Conservation (phyloP, 1,140 invertebrate genomes). For the Charaxes varanes region DNA sequence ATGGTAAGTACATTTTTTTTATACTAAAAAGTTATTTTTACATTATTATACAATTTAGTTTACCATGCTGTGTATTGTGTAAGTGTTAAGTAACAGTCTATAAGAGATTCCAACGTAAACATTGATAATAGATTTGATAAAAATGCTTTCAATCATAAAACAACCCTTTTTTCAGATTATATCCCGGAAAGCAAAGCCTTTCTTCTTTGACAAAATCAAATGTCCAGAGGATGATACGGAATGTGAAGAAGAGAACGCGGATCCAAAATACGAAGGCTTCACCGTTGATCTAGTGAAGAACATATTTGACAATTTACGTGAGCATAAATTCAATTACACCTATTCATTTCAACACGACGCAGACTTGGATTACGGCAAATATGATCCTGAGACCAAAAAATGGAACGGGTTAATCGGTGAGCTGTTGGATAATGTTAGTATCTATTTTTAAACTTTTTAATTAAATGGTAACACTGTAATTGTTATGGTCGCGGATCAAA, state of each 20-base stretch:
- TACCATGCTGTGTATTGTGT: no score
- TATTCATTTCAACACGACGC: slow-evolving; percentile 44
- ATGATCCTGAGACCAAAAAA: slow-evolving; percentile 77
- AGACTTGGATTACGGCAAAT: slow-evolving; percentile 79
- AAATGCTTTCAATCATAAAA: background rate
- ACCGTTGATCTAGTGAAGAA: slow-evolving; percentile 84
- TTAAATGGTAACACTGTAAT: no score
- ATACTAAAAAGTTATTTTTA: no score
- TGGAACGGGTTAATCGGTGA: slow-evolving; percentile 93
- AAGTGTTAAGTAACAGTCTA: no score
- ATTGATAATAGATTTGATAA: background rate
- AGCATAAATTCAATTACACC: slow-evolving; percentile 52
- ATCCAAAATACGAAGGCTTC: slow-evolving; percentile 84
- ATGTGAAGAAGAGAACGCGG: slow-evolving; percentile 39
- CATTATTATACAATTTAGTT: no score
- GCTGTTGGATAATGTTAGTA: slow-evolving; percentile 77
- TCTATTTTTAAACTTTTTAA: no score
- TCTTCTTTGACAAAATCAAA: slow-evolving; percentile 44
- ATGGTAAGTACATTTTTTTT: no score
- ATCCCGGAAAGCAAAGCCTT: slow-evolving; percentile 51
- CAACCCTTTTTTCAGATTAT: slow-evolving; percentile 37
- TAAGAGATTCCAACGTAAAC: no score
- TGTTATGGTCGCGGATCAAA: no score
- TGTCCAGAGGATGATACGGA: slow-evolving; percentile 30
- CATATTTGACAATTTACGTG: slow-evolving; percentile 79